These are phyloP conservation scores for Orchestia grillus DNA, from an alignment of 1,140 invertebrate species.

Conservation along the genomic window DNA sequence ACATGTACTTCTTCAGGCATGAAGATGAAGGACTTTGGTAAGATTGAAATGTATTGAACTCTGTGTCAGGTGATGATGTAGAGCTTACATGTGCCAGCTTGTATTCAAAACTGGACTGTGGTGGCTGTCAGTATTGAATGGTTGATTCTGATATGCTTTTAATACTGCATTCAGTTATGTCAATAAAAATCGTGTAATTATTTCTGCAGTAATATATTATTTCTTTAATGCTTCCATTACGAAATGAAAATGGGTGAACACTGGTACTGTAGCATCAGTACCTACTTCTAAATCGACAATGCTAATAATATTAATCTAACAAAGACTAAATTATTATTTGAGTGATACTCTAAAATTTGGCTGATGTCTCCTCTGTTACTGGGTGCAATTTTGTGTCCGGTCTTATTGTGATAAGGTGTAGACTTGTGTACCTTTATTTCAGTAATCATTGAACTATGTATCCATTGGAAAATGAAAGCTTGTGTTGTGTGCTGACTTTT, in stretches of 20 bases:
- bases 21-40: constrained; percentile 93
- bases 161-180: no score
- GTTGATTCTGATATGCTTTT: no score
- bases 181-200: no score
- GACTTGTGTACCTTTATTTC: neutral
- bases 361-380: neutral
- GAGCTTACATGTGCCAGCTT: neutral
- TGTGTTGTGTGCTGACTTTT: neutral
- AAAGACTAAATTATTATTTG: neutral
- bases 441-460: neutral
- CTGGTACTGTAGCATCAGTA: neutral
- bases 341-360: neutral
- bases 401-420: neutral
- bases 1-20: constrained; percentile 99
- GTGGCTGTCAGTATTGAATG: no score
- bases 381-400: neutral
- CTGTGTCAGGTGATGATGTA: neutral
- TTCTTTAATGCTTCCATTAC: no score
- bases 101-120: neutral
- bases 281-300: neutral
- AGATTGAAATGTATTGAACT: constrained; percentile 69
- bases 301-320: neutral
- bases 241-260: neutral
- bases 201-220: no score
- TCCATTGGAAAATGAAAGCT: neutral